phyloP scores from a whole-genome alignment of 1,140 invertebrate species.

The Drosophila mojavensis region DNA sequence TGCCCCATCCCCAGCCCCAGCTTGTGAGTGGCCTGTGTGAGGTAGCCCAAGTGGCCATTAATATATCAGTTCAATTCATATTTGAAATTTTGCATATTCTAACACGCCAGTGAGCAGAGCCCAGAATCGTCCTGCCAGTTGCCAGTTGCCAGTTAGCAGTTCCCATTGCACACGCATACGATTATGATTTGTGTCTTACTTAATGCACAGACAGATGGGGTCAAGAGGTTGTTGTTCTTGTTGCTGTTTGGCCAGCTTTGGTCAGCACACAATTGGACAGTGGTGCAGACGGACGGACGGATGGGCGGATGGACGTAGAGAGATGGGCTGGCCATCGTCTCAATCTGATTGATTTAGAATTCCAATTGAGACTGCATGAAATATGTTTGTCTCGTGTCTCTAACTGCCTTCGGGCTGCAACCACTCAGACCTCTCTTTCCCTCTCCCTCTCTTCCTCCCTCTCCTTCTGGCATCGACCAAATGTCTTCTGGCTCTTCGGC shows the following conservation, averaged over 20 bases:
- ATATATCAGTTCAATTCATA: conserved; percentile 83
- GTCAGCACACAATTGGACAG: conserved; percentile 10
- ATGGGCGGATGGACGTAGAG: neutral
- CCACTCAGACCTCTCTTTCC: conserved; percentile 14
- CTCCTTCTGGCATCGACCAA: neutral
- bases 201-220: conserved; percentile 72
- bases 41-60: conserved; percentile 76
- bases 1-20: neutral
- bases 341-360: conserved; percentile 84
- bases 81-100: conserved; percentile 82
- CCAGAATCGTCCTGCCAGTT: conserved; percentile 11
- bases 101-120: conserved; percentile 41
- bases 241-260: conserved; percentile 5
- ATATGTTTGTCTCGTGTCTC: conserved; percentile 79
- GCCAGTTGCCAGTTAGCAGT: conserved; percentile 23
- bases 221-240: conserved; percentile 39
- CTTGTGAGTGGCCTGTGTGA: conserved; percentile 19
- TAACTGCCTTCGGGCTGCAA: conserved; percentile 13
- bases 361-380: conserved; percentile 83
- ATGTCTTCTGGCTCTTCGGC: conserved; percentile 5
- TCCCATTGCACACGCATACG: conserved; percentile 59
- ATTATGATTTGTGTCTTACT: conserved; percentile 84
- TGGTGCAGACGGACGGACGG: neutral
- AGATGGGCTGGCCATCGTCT: conserved; percentile 65
- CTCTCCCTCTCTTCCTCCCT: neutral